These are phyloP conservation scores for Peribatodes rhomboidaria DNA, from an alignment of 2,888 invertebrate species.

Conservation along the genomic window DNA sequence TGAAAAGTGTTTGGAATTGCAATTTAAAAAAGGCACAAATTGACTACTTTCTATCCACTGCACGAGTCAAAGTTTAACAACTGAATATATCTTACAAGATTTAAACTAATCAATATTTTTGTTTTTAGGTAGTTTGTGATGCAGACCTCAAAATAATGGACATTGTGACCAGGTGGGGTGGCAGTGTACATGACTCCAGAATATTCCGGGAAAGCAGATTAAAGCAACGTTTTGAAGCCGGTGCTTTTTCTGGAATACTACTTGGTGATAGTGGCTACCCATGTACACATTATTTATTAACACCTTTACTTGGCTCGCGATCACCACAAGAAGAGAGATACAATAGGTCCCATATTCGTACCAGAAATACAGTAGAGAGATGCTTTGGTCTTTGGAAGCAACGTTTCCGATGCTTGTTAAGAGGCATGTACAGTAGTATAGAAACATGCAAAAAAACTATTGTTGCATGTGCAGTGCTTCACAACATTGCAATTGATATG, in stretches of 20 bases:
- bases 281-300: slow-evolving; percentile 41
- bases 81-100: too few species aligned
- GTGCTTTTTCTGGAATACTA: slow-evolving; percentile 35
- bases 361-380: slow-evolving; percentile 32
- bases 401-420: background rate
- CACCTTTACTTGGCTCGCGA: slow-evolving; percentile 30
- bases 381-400: slow-evolving; percentile 12
- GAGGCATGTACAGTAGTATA: background rate
- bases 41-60: too few species aligned
- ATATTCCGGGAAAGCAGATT: slow-evolving; percentile 32
- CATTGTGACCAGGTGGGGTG: slow-evolving; percentile 42
- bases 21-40: too few species aligned
- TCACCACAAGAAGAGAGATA: slow-evolving; percentile 39
- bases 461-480: slow-evolving; percentile 30
- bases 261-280: slow-evolving; percentile 40
- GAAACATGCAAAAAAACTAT: slow-evolving; percentile 15
- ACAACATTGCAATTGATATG: slow-evolving; percentile 28
- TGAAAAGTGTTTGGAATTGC: too few species aligned
- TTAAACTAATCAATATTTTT: background rate
- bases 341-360: slow-evolving; percentile 40
- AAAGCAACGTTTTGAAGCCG: slow-evolving; percentile 32
- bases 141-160: slow-evolving; percentile 25
- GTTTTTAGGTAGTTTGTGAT: slow-evolving; percentile 42
- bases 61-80: too few species aligned
- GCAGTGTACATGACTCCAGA: slow-evolving; percentile 45